Percentiles rank a stretch among this genome's conserved stretches.
Evolutionary conservation across 2,888 invertebrate genomes (phyloP).

Genomic region (Drosophila robusta): DNA sequence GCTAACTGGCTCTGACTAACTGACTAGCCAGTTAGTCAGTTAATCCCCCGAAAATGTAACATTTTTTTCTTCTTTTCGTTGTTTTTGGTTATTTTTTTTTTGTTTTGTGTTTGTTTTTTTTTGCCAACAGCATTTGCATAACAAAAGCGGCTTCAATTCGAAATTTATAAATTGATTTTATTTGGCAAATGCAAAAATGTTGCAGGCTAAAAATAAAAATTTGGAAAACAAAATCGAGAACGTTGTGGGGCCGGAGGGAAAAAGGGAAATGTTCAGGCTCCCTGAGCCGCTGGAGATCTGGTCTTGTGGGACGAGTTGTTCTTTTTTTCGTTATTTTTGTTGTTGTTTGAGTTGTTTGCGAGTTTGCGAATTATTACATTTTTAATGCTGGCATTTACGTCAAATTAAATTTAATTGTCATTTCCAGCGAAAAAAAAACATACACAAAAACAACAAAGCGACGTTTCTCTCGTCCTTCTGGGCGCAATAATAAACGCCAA

Average conservation of each 20-base stretch:
- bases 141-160: conserved; percentile 54
- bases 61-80: conserved; percentile 21
- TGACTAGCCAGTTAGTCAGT: conserved; percentile 24
- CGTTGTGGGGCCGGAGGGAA: not conserved
- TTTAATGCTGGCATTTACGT: conserved; percentile 82
- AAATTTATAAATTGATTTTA: conserved; percentile 70
- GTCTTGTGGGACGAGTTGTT: conserved; percentile 7
- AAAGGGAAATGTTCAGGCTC: not conserved
- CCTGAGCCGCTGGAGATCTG: conserved; percentile 18
- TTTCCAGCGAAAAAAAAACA: conserved; percentile 21
- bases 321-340: conserved; percentile 3
- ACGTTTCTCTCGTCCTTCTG: too few relatives aligned
- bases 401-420: conserved; percentile 83
- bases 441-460: conserved; percentile 1
- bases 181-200: conserved; percentile 47
- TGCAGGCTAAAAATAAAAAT: conserved; percentile 50
- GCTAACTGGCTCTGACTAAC: conserved; percentile 38
- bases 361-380: conserved; percentile 77
- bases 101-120: conserved; percentile 1
- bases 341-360: conserved; percentile 28
- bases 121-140: conserved; percentile 58
- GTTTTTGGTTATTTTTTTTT: conserved; percentile 4
- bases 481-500: conserved; percentile 30
- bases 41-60: conserved; percentile 54
- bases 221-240: conserved; percentile 21